Evolutionary conservation across 2,113 vertebrate genomes (phyloP).

Genomic region (Macaca nemestrina): DNA sequence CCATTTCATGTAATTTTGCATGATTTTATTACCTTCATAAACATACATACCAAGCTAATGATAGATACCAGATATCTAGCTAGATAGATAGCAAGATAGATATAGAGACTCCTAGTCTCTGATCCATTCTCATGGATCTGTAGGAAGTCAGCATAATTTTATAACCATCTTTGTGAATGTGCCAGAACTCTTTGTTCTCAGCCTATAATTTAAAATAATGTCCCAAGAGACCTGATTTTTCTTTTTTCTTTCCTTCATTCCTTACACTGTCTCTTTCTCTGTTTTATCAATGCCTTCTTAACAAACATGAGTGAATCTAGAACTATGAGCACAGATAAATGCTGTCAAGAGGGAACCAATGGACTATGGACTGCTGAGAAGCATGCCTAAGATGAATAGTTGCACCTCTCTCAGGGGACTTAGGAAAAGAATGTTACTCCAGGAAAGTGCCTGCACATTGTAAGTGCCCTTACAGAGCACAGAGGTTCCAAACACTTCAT

Average conservation of each 20-base stretch:
- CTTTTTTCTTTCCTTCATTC: background rate
- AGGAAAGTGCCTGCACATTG: background rate
- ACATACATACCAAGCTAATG: background rate
- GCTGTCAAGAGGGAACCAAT: background rate
- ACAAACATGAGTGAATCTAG: background rate
- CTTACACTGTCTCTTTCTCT: background rate
- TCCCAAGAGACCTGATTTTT: background rate
- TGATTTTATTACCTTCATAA: background rate
- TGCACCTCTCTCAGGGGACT: background rate
- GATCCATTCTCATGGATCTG: background rate
- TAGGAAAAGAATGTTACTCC: background rate
- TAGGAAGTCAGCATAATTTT: background rate
- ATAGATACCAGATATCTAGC: background rate
- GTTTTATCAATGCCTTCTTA: background rate
- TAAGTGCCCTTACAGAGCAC: conserved; percentile 75
- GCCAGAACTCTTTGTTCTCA: background rate
- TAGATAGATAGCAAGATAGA: background rate
- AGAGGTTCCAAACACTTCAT: conserved; percentile 78
- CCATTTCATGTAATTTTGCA: background rate
- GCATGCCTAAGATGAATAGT: background rate
- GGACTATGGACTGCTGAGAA: background rate
- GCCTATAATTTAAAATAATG: background rate
- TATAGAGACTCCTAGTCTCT: background rate
- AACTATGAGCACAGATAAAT: background rate
- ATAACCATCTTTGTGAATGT: background rate